These are phyloP conservation scores for Stenoptilia bipunctidactyla DNA, from an alignment of 2,888 invertebrate species.

Conservation along the genomic window DNA sequence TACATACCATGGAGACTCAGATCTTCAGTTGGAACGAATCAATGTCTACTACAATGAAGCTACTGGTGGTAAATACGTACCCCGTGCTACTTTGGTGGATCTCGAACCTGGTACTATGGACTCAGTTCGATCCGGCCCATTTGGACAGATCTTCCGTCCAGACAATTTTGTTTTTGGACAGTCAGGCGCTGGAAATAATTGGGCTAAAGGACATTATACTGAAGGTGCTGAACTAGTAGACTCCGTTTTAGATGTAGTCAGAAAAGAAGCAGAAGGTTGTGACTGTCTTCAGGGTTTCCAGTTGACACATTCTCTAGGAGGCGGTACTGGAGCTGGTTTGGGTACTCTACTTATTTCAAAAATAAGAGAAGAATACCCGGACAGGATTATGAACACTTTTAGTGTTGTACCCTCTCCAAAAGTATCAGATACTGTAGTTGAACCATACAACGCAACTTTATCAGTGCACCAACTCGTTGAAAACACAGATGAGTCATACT, in stretches of 20 bases:
- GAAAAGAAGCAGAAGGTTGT: slow-evolving; percentile 44
- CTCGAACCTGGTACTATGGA: slow-evolving; percentile 69
- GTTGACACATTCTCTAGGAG: slow-evolving; percentile 76
- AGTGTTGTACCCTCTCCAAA: slow-evolving; percentile 80
- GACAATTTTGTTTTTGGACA: too few species aligned
- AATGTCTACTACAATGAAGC: slow-evolving; percentile 83
- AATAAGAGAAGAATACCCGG: slow-evolving; percentile 27
- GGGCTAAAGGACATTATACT: too few species aligned
- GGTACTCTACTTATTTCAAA: slow-evolving; percentile 78
- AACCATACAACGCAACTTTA: slow-evolving; percentile 78
- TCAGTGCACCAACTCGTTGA: slow-evolving; percentile 76
- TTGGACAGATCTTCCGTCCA: too few species aligned
- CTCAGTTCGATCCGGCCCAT: slow-evolving; percentile 70
- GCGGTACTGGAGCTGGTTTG: slow-evolving; percentile 81
- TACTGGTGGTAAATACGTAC: slow-evolving; percentile 39
- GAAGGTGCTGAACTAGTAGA: slow-evolving; percentile 76
- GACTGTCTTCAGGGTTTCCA: slow-evolving; percentile 71
- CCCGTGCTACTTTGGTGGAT: slow-evolving; percentile 46
- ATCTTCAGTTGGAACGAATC: slow-evolving; percentile 80
- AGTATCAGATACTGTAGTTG: slow-evolving; percentile 79
- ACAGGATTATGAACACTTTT: slow-evolving; percentile 76
- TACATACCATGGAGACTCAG: slow-evolving; percentile 74
- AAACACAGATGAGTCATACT: slow-evolving; percentile 73
- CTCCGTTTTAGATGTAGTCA: slow-evolving; percentile 66
- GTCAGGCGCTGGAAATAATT: too few species aligned